Evolutionary conservation across 2,888 invertebrate genomes (phyloP).

Genomic region (Iselma pallidipennis): DNA sequence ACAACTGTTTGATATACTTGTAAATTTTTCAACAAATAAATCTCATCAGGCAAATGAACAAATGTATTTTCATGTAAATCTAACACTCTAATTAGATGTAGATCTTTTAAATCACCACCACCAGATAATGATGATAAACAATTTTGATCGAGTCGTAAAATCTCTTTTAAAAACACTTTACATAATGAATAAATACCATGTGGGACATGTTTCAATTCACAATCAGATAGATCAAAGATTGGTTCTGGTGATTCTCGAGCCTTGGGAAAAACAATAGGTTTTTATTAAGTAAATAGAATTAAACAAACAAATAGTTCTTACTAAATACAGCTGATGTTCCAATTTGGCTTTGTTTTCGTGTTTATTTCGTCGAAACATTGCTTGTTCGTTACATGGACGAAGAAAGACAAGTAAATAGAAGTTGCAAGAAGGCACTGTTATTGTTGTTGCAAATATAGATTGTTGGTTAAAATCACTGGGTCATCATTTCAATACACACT

Average conservation of each 20-base stretch:
- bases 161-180: conserved; percentile 79
- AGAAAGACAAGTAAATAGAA: too few species aligned
- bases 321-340: conserved; percentile 65
- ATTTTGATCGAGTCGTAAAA: conserved; percentile 69
- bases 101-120: conserved; percentile 74
- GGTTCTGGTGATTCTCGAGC: conserved; percentile 80
- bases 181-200: conserved; percentile 79
- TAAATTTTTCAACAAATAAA: conserved; percentile 68
- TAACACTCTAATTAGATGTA: conserved; percentile 67
- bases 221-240: conserved; percentile 78
- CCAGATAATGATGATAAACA: conserved; percentile 68
- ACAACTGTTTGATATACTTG: conserved; percentile 57
- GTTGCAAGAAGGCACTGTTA: too few species aligned
- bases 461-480: too few species aligned
- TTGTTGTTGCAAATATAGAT: too few species aligned
- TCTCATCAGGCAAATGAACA: conserved; percentile 65
- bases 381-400: too few species aligned
- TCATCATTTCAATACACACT: too few species aligned
- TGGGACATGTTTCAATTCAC: conserved; percentile 74
- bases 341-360: conserved; percentile 62
- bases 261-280: conserved; percentile 51
- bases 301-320: conserved; percentile 41
- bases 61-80: conserved; percentile 72
- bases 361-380: conserved; percentile 50
- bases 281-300: conserved; percentile 8